Percentiles rank a stretch among this genome's conserved stretches.
phyloP scores from a whole-genome alignment of 1,140 invertebrate species.

The Lepidurus apus region DNA sequence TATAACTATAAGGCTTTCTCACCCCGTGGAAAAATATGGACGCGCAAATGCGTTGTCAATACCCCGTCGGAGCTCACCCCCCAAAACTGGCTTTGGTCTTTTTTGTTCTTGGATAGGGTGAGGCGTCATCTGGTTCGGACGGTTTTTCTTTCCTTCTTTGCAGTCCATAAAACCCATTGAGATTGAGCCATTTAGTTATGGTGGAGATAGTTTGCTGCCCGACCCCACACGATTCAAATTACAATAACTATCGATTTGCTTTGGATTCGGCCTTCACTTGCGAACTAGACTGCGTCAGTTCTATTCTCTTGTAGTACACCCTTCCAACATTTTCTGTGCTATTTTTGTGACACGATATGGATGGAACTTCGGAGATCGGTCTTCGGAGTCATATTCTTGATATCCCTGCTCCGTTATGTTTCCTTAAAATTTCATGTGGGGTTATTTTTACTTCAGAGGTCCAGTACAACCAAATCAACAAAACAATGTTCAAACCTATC shows the following conservation, averaged over 20 bases:
- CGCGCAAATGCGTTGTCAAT: conserved; percentile 2
- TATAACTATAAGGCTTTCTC: conserved; percentile 2
- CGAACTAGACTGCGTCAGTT: neutral
- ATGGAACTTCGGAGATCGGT: no score
- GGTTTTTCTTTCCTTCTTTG: conserved; percentile 16
- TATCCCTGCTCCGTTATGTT: no score
- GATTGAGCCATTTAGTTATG: conserved; percentile 9
- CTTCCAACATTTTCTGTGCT: no score
- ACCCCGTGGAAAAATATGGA: neutral
- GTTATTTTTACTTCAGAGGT: neutral
- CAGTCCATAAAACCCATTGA: conserved; percentile 19
- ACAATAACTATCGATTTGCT: conserved; percentile 1
- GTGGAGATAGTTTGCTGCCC: neutral
- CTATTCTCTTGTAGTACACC: no score
- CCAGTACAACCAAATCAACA: no score
- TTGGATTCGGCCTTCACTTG: conserved; percentile 2
- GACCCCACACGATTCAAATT: conserved; percentile 4
- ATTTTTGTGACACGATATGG: no score
- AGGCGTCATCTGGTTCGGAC: conserved; percentile 7
- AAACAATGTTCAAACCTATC: no score
- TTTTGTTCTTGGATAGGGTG: neutral
- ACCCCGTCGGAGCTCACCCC: neutral
- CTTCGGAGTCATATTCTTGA: no score
- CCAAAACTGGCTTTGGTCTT: neutral
- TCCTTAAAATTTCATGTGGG: neutral